Evolutionary conservation across 2,888 invertebrate genomes (phyloP), one percentile per base, ranked within the genome.

Genomic region (Vanessa cardui): DNA sequence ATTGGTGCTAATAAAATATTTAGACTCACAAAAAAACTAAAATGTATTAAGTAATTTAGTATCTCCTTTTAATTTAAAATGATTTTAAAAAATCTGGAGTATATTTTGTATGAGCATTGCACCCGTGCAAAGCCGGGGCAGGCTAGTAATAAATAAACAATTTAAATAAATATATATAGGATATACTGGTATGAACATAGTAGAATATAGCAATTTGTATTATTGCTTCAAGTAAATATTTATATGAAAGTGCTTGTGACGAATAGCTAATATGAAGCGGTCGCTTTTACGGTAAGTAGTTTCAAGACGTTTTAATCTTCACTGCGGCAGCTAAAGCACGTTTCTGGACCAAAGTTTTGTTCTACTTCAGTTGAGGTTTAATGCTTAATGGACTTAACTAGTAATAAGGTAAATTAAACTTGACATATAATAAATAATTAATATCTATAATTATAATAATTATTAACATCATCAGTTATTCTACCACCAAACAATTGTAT

Each of bases 321-420:
- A 31, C 31, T 5, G 59, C n/a, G 59, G 59, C 31, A 26, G 6
- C 46, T 47, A 26, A 6, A 31, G 59, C 59, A 60, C 59, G 59
- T 60, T 47, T 9, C 39, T 39, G n/a, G 1, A 18, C 31, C 26
- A n/a, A 60, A 60, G 46, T 60, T 60, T 46, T 7, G 26, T 47
- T 16, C 39, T 56, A 18, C 59, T 60, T 60, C n/a, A 16, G 52
- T 31, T 18, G 12, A 31, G 46, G 44, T 47, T 44, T 60, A 46
- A n/a, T 26, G 47, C 59, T 46, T 60, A 60, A 60, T 60, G 59
- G 59, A 47, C 31, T 60, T 46, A 31, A n/a, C 12, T 60, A 31
- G 18, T 60, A 33, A 52, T 26, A 54, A 16, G 16, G 52, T 16
- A 54, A 54, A 31, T n/a, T 31, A 31, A 0, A 49, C 3, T 49